Base-by-base conservation (phyloP, 2,113 vertebrate species). In the Pollimyrus isidori region DNA sequence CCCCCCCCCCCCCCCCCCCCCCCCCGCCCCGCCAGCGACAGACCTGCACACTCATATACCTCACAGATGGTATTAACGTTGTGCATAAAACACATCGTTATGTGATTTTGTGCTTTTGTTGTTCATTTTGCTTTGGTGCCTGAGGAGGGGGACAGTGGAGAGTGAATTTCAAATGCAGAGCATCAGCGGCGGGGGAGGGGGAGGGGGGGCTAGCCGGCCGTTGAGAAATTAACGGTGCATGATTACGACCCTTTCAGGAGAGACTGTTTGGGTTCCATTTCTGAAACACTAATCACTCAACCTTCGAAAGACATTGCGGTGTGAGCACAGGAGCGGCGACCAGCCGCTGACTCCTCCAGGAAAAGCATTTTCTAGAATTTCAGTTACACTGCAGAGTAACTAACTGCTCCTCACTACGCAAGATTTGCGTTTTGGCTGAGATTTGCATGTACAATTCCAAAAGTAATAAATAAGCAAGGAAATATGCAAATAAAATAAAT, bases 201-300 rank as follows among this genome's bases (percentile, higher is more conserved):
- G 4, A 35, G 73, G 15, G 1, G 35, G 39, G 80, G 35, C 1
- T 2, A 21, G 80, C 42, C 6, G 5, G 19, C 21, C 39, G 2
- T 23, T 21, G 45, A 84, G 23, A 84, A 48, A 84, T 46, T 46
- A 84, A 84, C 45, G 17, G 42, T n/a, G 45, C 82, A 46, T 84
- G 39, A 84, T 84, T 46, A 48, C 42, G 21, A 84, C 21, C 39
- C 82, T 46, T 46, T 23, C 39, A 84, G 82, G 42, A 42, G 82
- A 48, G 9, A 21, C 82, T 84, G 82, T 48, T 84, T 84, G 45
- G 39, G 42, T 46, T 48, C 45, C 23, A n/a, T 84, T 84, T 26
- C 82, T 84, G 82, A 84, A 84, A 48, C 19, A 48, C 42, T 42
- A 84, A 84, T 84, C 82, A 84, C 82, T 84, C 82, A 84, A 48